These are phyloP conservation scores for Accipiter cooperii DNA, from an alignment of 2,113 vertebrate species.

Conservation along the genomic window DNA sequence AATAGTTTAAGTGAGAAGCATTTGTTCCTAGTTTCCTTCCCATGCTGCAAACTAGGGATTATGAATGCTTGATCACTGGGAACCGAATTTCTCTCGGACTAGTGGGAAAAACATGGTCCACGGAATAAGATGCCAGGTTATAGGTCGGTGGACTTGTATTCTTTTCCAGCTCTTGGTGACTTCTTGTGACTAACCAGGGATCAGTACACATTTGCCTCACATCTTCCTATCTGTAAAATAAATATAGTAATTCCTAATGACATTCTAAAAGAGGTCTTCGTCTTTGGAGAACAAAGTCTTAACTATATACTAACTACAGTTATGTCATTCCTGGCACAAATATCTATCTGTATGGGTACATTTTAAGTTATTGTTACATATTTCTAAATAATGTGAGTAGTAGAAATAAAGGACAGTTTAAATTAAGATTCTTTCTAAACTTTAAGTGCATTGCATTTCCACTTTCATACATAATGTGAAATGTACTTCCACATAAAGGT, in stretches of 20 bases:
- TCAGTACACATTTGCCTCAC: not conserved
- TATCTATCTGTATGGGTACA: not conserved
- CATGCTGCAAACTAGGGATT: not conserved
- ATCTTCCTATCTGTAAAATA: not conserved
- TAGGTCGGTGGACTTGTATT: not conserved
- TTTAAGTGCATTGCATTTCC: not conserved
- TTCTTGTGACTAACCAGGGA: not conserved
- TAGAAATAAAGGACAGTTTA: not conserved
- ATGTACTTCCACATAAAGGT: not conserved
- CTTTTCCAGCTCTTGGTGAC: not conserved
- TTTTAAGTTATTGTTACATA: not conserved
- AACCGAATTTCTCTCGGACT: not conserved
- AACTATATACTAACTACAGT: not conserved
- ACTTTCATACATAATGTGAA: not conserved
- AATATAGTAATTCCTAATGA: not conserved
- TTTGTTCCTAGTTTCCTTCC: not conserved
- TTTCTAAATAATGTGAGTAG: not conserved
- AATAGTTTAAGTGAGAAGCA: not conserved
- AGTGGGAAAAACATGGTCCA: not conserved
- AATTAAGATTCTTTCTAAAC: not conserved
- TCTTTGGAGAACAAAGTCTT: not conserved
- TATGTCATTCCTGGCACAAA: not conserved
- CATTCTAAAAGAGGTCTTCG: not conserved
- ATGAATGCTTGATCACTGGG: not conserved
- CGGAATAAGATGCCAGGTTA: not conserved